These are phyloP conservation scores for Spodoptera littoralis DNA, from an alignment of 2,888 invertebrate species.

Conservation along the genomic window DNA sequence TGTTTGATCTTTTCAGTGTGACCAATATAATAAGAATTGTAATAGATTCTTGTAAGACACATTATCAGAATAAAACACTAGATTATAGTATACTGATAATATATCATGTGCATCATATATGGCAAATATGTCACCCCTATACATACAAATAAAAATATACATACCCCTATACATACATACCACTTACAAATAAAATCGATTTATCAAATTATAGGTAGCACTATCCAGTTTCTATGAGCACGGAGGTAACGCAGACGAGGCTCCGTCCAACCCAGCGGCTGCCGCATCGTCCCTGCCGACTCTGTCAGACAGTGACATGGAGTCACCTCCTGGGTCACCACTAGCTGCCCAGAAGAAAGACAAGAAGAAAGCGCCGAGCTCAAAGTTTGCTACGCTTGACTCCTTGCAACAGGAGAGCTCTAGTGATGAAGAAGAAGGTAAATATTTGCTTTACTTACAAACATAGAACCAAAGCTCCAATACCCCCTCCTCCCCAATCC, in stretches of 20 bases:
- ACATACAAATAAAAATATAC: too few species aligned
- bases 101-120: too few species aligned
- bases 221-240: constrained; percentile 94
- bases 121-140: too few species aligned
- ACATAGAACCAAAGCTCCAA: too few species aligned
- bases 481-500: too few species aligned
- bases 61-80: too few species aligned
- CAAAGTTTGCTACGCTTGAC: constrained; percentile 90
- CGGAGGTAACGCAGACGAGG: constrained; percentile 88
- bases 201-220: constrained; percentile 89
- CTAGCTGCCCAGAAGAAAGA: constrained; percentile 72
- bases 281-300: constrained; percentile 68
- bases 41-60: too few species aligned
- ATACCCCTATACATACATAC: too few species aligned
- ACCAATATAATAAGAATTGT: too few species aligned
- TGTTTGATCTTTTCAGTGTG: constrained; percentile 23
- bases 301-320: constrained; percentile 82
- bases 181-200: constrained; percentile 2
- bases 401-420: constrained; percentile 87
- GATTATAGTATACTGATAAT: too few species aligned
- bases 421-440: constrained; percentile 91
- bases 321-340: constrained; percentile 78
- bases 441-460: not conserved
- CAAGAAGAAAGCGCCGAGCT: constrained; percentile 73
- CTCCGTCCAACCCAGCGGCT: constrained; percentile 69